Evolutionary conservation across 2,888 invertebrate genomes (phyloP).

Genomic region (Sisyra nigra): DNA sequence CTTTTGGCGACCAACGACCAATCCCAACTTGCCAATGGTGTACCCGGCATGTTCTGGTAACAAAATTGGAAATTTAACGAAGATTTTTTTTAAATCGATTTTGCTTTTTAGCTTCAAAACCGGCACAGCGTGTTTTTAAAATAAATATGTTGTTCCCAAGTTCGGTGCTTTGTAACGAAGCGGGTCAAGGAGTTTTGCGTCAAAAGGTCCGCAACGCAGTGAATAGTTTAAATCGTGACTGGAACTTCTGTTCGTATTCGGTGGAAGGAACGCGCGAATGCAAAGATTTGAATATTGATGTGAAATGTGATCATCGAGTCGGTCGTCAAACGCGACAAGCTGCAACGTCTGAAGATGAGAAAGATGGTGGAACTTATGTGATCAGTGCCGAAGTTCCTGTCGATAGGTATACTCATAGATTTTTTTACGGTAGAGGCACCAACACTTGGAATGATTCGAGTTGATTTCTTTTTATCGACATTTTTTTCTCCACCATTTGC

Average conservation of each 20-base stretch:
- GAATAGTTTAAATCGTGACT: constrained; percentile 81
- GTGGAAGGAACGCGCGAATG: constrained; percentile 79
- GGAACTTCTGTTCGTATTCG: constrained; percentile 92
- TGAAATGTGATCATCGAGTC: constrained; percentile 74
- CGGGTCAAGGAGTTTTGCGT: constrained; percentile 80
- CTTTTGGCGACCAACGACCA: constrained; percentile 82
- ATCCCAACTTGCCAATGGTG: constrained; percentile 63
- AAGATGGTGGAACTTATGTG: constrained; percentile 67
- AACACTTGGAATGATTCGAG: not conserved
- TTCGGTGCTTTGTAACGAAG: constrained; percentile 90
- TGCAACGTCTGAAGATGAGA: constrained; percentile 44
- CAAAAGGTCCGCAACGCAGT: constrained; percentile 82
- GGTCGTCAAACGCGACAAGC: constrained; percentile 48
- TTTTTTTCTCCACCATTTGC: constrained; percentile 3
- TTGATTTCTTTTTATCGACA: not conserved
- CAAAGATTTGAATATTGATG: constrained; percentile 77
- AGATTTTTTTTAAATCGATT: too few species aligned
- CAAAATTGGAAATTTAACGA: too few species aligned
- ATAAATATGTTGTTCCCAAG: constrained; percentile 91
- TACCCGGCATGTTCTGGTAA: constrained; percentile 86
- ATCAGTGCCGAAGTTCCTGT: constrained; percentile 69
- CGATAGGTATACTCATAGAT: constrained; percentile 52
- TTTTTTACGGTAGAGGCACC: too few species aligned
- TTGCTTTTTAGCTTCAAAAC: constrained; percentile 63
- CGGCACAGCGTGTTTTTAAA: constrained; percentile 90